Evolutionary conservation across 2,797 vertebrate species (phyloP), one percentile per base, ranked within the genome.

Genomic region (Alauda arvensis): DNA sequence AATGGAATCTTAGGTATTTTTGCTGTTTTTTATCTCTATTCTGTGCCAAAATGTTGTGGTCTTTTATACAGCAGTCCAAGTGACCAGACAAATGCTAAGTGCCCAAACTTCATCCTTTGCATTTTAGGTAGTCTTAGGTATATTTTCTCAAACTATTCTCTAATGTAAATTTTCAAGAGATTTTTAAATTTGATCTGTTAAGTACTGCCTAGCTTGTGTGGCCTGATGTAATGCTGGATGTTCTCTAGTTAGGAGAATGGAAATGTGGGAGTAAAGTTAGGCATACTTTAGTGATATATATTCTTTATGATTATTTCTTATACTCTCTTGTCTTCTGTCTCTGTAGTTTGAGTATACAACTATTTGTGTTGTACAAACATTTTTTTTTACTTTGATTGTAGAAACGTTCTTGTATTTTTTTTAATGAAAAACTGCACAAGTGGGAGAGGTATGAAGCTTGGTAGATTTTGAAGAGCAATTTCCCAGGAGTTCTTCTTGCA

Each of bases 1-100:
- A 91, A 83, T 85, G 68, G 72, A 93, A 90, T 51, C 61, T 78
- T 90, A 70, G 60, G 61, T 95, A 52, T 91, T 95, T 95, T 95
- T 92, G 34, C 46, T 45, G 19, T 63, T 33, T 25, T 74, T 60
- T 16, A 24, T 74, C 34, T 77, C 56, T 85, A 28, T 85, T 92
- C 83, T 46, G 1, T 90, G 65, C 70, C 34, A 78, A 87, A 94
- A 76, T 59, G 42, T 77, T 45, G 45, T 85, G 52, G 61, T 77
- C 28, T 92, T 91, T 29, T 68, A 51, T 53, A 65, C 28, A 79
- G 21, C 14, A 53, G 29, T 85, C 33, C 68, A 66, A 60, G 51
- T 49, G 49, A 70, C 10, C 12, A 49, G 20, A 33, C 3, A 57
- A 68, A 74, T 19, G 25, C 20, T 24, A 31, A 61, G 11, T 40